Conservation (phyloP, 2,888 invertebrate genomes). For the Drosophila mettleri region DNA sequence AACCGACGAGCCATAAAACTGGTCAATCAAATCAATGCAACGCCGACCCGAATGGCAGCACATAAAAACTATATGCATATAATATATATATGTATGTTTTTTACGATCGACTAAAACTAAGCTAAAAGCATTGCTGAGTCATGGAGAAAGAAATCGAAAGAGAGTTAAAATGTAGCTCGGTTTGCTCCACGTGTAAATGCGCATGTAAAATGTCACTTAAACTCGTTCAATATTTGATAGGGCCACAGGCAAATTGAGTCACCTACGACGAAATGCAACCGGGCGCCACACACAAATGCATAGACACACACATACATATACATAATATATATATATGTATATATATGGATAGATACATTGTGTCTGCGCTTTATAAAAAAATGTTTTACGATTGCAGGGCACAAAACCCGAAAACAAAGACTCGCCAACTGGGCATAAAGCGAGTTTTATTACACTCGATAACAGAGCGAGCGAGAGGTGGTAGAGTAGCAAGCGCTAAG, state of each 20-base stretch:
- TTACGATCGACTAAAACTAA: conserved; percentile 57
- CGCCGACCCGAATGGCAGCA: conserved; percentile 24
- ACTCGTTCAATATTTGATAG: conserved; percentile 69
- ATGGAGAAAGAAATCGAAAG: conserved; percentile 12
- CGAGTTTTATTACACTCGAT: conserved; percentile 69
- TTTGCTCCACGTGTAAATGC: conserved; percentile 51
- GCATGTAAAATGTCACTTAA: conserved; percentile 74
- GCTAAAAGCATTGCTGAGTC: conserved; percentile 58
- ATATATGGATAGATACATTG: conserved; percentile 27
- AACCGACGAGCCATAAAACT: conserved; percentile 50
- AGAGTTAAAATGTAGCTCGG: conserved; percentile 24
- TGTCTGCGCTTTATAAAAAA: conserved; percentile 66
- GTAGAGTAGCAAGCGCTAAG: neutral
- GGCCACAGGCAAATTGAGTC: conserved; percentile 64
- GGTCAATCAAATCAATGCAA: conserved; percentile 63
- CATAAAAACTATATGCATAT: conserved; percentile 36
- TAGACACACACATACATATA: conserved; percentile 6
- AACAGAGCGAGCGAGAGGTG: conserved; percentile 17
- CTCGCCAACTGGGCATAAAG: conserved; percentile 63
- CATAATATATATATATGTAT: neutral
- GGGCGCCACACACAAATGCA: conserved; percentile 33
- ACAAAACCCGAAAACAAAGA: conserved; percentile 52
- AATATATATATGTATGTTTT: conserved; percentile 32
- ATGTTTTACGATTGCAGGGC: conserved; percentile 70
- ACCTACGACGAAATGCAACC: conserved; percentile 68